These are phyloP conservation scores for Hippocampus abdominalis DNA, from an alignment of 2,113 vertebrate genomes.

Conservation along the genomic window DNA sequence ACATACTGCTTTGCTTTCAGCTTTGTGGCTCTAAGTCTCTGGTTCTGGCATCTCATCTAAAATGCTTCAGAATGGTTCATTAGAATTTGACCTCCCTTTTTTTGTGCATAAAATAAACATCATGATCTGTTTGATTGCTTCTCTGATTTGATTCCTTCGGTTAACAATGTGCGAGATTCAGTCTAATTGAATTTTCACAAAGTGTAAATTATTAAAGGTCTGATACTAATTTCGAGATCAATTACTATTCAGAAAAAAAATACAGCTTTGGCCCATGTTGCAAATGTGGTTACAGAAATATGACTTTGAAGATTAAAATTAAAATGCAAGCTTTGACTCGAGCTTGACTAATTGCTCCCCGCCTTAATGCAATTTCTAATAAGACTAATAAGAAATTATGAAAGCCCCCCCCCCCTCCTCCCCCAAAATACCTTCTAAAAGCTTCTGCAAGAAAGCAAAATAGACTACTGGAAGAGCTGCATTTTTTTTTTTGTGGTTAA, in stretches of 20 bases:
- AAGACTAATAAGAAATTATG: neutral
- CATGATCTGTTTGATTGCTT: constrained; percentile 41
- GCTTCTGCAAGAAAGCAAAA: neutral
- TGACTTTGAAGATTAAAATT: neutral
- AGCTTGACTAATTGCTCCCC: neutral
- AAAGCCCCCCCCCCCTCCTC: neutral
- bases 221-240: neutral
- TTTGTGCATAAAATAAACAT: constrained; percentile 69
- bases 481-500: neutral
- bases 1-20: constrained; percentile 33
- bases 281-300: neutral
- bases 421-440: neutral
- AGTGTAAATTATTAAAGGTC: constrained; percentile 10
- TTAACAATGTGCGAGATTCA: constrained; percentile 5
- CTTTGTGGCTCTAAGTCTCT: constrained; percentile 58
- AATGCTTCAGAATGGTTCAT: constrained; percentile 41
- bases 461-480: no score
- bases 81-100: constrained; percentile 41
- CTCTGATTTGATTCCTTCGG: constrained; percentile 20
- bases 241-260: neutral
- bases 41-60: constrained; percentile 64
- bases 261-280: neutral
- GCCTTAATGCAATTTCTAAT: neutral
- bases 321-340: neutral
- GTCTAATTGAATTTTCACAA: neutral